Base-by-base conservation (phyloP, 2,888 invertebrate species). In the Tyria jacobaeae region DNA sequence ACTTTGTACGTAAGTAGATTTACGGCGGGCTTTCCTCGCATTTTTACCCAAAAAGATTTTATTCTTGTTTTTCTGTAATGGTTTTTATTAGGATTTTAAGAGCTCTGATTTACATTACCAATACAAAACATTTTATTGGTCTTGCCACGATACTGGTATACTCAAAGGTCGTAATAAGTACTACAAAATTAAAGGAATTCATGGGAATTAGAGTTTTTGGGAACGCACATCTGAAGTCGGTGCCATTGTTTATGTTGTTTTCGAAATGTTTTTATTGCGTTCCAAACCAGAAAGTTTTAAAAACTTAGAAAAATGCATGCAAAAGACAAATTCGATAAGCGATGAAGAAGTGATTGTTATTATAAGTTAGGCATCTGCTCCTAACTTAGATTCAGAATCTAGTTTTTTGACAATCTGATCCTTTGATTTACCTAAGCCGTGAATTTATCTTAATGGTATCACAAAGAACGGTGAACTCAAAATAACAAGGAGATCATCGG, bases 1-100 rank as follows among this genome's bases (percentile, higher is more conserved):
- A 93, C 92, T 93, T 92, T 89, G 89, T 91, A 90, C 90, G 90
- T 92, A 91, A 94, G 92, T 91, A 90, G 92, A 94, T 93, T 94
- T 92, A 94, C 90, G 89, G 84, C 82, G 80, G 78, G 88, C 84
- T 89, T 88, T 88, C 74, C 84, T 82, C 83, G 84, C 83, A 76
- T 84, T 88, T 89, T 88, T 73, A 82, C 59, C 80, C 66, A 74
- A 81, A 81, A 82, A 80, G 77, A 76, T 71, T 75, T 83, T 80
- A 81, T 83, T 80, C 80, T 82, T 83, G 77, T 87, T 88, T 87
- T 86, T 83, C 82, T 82, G 80, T 82, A 87, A 88, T 81, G 84
- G 85, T 82, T 84, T 87, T 88, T 85, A 85, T 86, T 82, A 81
- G 80, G 83, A 84, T 84, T 88, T 89, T 85, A 86, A 81, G 81